These are phyloP conservation scores for Tortrix viridana DNA, from an alignment of 2,888 invertebrate genomes.

Conservation along the genomic window DNA sequence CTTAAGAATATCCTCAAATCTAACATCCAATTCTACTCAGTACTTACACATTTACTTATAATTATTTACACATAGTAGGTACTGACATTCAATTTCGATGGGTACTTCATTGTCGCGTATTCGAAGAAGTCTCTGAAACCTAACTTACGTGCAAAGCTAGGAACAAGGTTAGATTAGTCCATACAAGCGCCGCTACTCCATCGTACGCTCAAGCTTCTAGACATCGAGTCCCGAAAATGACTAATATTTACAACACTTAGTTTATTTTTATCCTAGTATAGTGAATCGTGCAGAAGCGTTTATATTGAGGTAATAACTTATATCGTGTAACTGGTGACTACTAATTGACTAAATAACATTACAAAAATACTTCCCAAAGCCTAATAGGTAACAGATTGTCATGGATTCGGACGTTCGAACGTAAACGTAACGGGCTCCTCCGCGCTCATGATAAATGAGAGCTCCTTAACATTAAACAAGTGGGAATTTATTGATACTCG, in stretches of 20 bases:
- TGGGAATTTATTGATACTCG: constrained; percentile 74
- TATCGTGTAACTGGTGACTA: constrained; percentile 81
- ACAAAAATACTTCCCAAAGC: constrained; percentile 64
- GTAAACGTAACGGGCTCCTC: constrained; percentile 20
- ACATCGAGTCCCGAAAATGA: constrained; percentile 41
- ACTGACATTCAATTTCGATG: constrained; percentile 38
- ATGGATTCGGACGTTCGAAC: constrained; percentile 56
- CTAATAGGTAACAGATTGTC: constrained; percentile 76
- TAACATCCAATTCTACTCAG: constrained; percentile 17
- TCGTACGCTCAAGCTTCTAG: constrained; percentile 15
- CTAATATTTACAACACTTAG: constrained; percentile 66
- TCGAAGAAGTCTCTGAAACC: constrained; percentile 24
- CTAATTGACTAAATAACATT: constrained; percentile 71
- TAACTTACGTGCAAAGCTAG: constrained; percentile 34
- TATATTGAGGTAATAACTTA: constrained; percentile 82
- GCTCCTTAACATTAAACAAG: constrained; percentile 67
- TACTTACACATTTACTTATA: constrained; percentile 24
- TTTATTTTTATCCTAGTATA: constrained; percentile 52
- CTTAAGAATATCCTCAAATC: constrained; percentile 16
- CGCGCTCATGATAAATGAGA: constrained; percentile 47
- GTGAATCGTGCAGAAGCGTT: constrained; percentile 82
- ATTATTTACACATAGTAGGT: constrained; percentile 35
- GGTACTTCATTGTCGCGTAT: constrained; percentile 37
- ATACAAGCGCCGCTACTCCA: constrained; percentile 23
- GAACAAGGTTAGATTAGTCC: constrained; percentile 32